Evolutionary conservation across 2,888 invertebrate genomes (phyloP).

Genomic region (Eupithecia dodoneata): DNA sequence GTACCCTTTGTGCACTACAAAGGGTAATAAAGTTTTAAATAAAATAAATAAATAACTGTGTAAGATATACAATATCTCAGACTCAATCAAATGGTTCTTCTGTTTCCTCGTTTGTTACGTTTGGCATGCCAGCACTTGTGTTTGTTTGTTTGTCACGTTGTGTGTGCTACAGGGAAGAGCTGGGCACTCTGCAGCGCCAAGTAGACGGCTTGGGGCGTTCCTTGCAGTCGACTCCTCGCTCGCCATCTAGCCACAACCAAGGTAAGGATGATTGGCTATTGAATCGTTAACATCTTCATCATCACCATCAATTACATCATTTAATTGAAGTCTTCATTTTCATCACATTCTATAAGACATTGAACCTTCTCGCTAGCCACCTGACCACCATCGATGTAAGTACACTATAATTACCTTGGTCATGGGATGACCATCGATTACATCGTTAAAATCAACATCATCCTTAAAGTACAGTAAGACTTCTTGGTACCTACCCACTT

Average conservation of each 20-base stretch:
- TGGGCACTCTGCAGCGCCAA: conserved; percentile 92
- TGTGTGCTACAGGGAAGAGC: conserved; percentile 85
- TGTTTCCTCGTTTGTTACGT: not conserved
- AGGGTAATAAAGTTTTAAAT: no score
- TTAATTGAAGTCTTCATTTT: not conserved
- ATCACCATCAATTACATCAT: not conserved
- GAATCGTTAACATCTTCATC: not conserved
- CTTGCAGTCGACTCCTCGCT: conserved; percentile 62
- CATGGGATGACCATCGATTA: no score
- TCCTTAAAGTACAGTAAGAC: no score
- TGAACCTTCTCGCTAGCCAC: no score
- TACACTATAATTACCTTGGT: no score
- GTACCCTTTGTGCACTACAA: no score
- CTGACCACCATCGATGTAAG: not conserved
- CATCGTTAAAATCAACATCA: no score
- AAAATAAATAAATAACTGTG: no score
- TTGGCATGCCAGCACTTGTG: conserved; percentile 42
- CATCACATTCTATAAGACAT: not conserved
- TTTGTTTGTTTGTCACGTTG: conserved; percentile 82
- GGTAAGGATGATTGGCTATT: conserved; percentile 52
- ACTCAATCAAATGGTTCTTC: not conserved
- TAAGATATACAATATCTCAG: not conserved
- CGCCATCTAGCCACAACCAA: conserved; percentile 71
- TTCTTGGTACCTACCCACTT: no score
- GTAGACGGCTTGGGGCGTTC: conserved; percentile 86